Evolutionary conservation across 2,797 vertebrate species (phyloP).

Genomic region (Alectoris magna): DNA sequence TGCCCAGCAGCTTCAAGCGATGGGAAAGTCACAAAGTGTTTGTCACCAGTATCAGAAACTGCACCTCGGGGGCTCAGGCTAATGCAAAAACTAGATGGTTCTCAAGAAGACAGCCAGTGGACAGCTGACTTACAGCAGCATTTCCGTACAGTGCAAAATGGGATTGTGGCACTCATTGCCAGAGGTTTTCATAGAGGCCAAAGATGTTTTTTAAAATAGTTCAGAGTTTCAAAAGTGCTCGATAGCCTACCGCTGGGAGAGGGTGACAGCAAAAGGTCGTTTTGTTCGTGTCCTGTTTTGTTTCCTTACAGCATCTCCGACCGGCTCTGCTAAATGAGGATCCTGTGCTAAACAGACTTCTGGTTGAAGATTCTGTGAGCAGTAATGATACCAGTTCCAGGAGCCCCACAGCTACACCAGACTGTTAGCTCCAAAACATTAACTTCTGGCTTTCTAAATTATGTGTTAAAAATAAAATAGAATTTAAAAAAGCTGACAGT

Average conservation of each 20-base stretch:
- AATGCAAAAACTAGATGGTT: fast-evolving
- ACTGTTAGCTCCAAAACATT: not conserved
- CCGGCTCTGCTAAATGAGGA: not conserved
- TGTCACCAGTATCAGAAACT: not conserved
- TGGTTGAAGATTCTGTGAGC: not conserved
- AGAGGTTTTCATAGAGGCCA: not conserved
- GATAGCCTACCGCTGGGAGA: fast-evolving
- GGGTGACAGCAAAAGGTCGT: not conserved
- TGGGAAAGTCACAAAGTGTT: not conserved
- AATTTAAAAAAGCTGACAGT: not conserved
- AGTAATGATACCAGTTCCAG: not conserved
- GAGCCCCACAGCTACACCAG: not conserved
- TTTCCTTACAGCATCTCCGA: not conserved
- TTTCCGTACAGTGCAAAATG: not conserved
- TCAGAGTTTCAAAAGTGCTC: not conserved
- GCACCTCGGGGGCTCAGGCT: not conserved
- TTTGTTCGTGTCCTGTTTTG: fast-evolving
- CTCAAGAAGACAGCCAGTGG: not conserved
- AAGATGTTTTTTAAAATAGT: not conserved
- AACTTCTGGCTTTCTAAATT: not conserved
- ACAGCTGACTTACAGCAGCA: not conserved
- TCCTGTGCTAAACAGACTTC: not conserved
- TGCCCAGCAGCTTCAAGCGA: not conserved
- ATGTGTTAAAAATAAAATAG: not conserved
- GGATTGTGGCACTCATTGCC: not conserved